Conservation (phyloP, 1,140 invertebrate species). For the Drosophila miranda region DNA sequence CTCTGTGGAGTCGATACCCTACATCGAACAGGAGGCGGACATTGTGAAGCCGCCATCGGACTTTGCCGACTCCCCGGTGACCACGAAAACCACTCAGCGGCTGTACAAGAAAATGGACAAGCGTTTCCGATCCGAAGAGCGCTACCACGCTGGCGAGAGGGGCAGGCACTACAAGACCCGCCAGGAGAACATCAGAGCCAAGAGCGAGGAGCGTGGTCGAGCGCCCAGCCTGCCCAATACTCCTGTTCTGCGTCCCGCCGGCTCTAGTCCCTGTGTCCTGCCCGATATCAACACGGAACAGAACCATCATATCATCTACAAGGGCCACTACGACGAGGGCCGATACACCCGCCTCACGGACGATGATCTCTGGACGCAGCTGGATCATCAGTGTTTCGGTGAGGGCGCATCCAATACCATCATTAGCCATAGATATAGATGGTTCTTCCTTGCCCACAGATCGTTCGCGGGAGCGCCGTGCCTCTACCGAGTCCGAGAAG, state of each 20-base stretch:
- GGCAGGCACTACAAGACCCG: slow-evolving; percentile 86
- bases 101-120: slow-evolving; percentile 92
- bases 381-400: slow-evolving; percentile 82
- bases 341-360: slow-evolving; percentile 91
- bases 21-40: slow-evolving; percentile 84
- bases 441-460: slow-evolving; percentile 37
- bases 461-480: slow-evolving; percentile 83
- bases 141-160: slow-evolving; percentile 84
- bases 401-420: neutral
- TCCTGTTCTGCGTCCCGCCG: slow-evolving; percentile 86
- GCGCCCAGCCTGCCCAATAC: slow-evolving; percentile 86
- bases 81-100: slow-evolving; percentile 83
- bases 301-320: slow-evolving; percentile 87
- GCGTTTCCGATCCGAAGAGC: slow-evolving; percentile 91
- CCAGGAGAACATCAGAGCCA: slow-evolving; percentile 87
- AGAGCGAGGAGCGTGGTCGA: slow-evolving; percentile 90
- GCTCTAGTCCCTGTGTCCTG: slow-evolving; percentile 86
- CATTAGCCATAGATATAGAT: too few species aligned
- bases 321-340: slow-evolving; percentile 87
- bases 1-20: slow-evolving; percentile 78
- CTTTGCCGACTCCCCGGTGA: slow-evolving; percentile 92
- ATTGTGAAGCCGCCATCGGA: slow-evolving; percentile 93
- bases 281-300: slow-evolving; percentile 86
- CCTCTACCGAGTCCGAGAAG: slow-evolving; percentile 93
- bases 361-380: slow-evolving; percentile 87